Percentiles rank a stretch among this genome's conserved stretches.
Evolutionary conservation across 2,113 vertebrate genomes (phyloP).

Genomic region (Tychaedon coryphoeus): DNA sequence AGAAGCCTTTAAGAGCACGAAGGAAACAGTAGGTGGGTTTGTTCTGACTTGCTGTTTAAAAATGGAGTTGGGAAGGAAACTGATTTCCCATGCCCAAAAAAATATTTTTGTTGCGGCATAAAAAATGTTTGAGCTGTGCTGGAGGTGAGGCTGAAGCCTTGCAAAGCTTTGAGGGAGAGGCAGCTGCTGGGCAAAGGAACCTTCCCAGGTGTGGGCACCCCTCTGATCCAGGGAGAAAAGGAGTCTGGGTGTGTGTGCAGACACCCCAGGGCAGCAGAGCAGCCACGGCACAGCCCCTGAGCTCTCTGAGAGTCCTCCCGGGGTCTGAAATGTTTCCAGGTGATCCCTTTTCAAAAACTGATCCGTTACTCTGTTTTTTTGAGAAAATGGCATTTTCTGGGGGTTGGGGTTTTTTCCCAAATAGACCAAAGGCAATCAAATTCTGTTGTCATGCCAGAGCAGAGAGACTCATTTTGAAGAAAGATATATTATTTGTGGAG

Average conservation of each 20-base stretch:
- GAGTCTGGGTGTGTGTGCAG: neutral
- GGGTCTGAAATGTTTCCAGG: neutral
- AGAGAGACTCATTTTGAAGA: neutral
- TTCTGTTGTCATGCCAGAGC: neutral
- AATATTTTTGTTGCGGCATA: neutral
- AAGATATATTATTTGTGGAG: slow-evolving; percentile 1
- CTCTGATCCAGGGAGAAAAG: neutral
- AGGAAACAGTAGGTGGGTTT: slow-evolving; percentile 16
- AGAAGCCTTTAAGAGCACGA: neutral
- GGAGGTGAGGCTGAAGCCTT: neutral
- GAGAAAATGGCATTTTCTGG: neutral
- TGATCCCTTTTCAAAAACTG: neutral
- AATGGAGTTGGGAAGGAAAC: neutral
- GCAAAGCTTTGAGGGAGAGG: neutral
- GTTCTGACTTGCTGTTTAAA: slow-evolving; percentile 24
- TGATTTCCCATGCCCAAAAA: neutral
- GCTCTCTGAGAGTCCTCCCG: neutral
- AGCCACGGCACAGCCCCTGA: neutral
- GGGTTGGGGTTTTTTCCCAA: neutral
- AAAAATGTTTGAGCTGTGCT: neutral
- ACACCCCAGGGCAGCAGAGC: neutral
- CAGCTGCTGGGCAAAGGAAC: neutral
- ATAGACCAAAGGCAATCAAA: neutral
- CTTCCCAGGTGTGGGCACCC: neutral
- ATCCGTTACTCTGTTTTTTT: neutral